Percentiles rank a stretch among this genome's conserved stretches.
These are phyloP conservation scores for Cryptoleucopteryx plumbea DNA, from an alignment of 2,113 vertebrate species.

Conservation along the genomic window DNA sequence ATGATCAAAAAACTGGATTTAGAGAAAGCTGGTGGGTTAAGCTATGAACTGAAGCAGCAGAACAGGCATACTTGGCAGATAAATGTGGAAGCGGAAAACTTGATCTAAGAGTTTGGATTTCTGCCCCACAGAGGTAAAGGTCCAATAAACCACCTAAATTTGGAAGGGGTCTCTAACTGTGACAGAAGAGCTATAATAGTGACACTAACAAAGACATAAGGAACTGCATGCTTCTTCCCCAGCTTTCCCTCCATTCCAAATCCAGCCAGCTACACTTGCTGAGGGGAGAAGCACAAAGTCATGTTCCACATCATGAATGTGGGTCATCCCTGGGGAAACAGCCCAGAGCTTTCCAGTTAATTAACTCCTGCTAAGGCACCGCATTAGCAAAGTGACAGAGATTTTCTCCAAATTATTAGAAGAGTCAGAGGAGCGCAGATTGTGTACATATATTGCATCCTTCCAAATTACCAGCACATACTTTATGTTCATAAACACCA, in stretches of 20 bases:
- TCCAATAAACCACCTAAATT: not conserved
- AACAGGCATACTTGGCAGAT: not conserved
- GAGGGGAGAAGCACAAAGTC: not conserved
- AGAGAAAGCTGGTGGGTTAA: not conserved
- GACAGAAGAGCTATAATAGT: not conserved
- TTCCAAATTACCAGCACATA: not conserved
- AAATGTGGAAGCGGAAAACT: not conserved
- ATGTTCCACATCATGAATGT: not conserved
- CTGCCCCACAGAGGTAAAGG: not conserved
- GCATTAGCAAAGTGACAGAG: not conserved
- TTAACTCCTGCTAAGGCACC: not conserved
- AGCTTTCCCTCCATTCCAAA: not conserved
- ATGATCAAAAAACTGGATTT: not conserved
- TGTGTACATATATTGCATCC: not conserved
- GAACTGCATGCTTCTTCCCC: rapidly evolving
- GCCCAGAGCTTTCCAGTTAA: not conserved
- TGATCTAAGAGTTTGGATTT: not conserved
- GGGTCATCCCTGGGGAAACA: not conserved
- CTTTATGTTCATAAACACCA: not conserved
- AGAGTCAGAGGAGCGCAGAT: not conserved
- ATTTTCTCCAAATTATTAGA: not conserved
- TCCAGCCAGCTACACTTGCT: not conserved
- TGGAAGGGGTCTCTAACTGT: not conserved
- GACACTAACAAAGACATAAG: not conserved
- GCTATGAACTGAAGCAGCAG: not conserved